Conservation (phyloP, 2,888 invertebrate species). For the Mesorhabditis sp. region DNA sequence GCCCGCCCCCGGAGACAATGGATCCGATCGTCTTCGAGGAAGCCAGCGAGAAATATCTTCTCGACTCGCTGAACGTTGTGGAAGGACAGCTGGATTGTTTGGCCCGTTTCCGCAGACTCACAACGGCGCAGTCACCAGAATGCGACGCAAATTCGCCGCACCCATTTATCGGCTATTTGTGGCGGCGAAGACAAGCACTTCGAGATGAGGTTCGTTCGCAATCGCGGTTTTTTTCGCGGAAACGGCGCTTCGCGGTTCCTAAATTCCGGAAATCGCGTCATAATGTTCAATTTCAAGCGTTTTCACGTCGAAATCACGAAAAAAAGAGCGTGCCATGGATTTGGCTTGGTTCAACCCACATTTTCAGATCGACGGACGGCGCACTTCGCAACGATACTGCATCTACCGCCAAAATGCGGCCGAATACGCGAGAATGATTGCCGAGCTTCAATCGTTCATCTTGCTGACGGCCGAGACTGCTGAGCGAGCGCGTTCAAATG, state of each 20-base stretch:
- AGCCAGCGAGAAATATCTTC: conserved; percentile 22
- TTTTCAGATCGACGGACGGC: too few relatives aligned
- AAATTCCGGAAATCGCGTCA: too few relatives aligned
- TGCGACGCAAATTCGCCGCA: conserved; percentile 23
- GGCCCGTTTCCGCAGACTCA: conserved; percentile 16
- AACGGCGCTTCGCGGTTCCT: too few relatives aligned
- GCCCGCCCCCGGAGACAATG: conserved; percentile 32
- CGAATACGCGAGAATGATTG: neutral
- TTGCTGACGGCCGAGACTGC: neutral
- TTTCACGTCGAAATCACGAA: too few relatives aligned
- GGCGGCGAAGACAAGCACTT: neutral
- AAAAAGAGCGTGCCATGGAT: neutral
- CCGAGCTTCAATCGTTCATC: neutral
- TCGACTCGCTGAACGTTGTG: conserved; percentile 24
- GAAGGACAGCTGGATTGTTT: conserved; percentile 28
- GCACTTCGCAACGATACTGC: neutral
- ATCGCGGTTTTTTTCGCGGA: too few relatives aligned
- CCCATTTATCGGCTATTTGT: conserved; percentile 21
- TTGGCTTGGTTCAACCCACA: neutral
- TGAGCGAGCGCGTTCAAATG: neutral
- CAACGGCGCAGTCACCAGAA: conserved; percentile 11
- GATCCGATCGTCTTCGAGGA: conserved; percentile 40
- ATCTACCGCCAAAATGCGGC: neutral
- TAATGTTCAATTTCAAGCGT: too few relatives aligned
- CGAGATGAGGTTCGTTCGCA: too few relatives aligned